Base-by-base conservation (phyloP, 2,888 invertebrate species). In the Macrophya annulata region DNA sequence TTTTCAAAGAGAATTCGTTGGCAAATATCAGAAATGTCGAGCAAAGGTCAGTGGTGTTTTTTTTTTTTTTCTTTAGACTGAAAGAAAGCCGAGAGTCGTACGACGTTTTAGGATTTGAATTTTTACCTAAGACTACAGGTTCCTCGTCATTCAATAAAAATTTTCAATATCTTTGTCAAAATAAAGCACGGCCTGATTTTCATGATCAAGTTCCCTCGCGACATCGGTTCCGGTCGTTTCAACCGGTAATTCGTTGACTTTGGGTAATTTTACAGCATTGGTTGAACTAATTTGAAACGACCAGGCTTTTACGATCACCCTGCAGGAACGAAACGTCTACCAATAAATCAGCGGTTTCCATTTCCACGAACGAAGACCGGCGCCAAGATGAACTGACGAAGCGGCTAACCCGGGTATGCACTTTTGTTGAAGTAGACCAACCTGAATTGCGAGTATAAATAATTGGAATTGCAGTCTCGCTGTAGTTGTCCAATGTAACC, bases 211-310 rank as follows among this genome's bases (percentile, higher is more conserved):
- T 77, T 17, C 51, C 55, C 37, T 9, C 12, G 51, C 51, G 55
- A 21, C 77, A 77, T n/a, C 37, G 55, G 55, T 77, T 55, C 77
- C 37, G 55, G 77, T 77, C 77, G 51, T 77, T 77, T 77, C 77
- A n/a, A 37, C 31, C 17, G 48, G 77, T 51, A 55, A 77, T 77
- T 77, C 31, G 55, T 77, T 43, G 81, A 37, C 62, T 81, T 81
- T 59, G 21, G 40, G n/a, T 81, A 77, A 77, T 77, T 77, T 55
- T n/a, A 77, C 77, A 77, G 77, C 51, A 77, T 51, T 31, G 77
- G 51, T 55, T 77, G 12, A 31, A 51, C 51, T 77, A 77, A 77
- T 77, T 51, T 51, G 77, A 51, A 48, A 55, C 51, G 51, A 77
- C 55, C 10, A 31, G 51, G 77, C 48, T 51, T 77, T 77, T 55